Conservation (phyloP, 2,888 invertebrate genomes). For the Hyposoter didymator region DNA sequence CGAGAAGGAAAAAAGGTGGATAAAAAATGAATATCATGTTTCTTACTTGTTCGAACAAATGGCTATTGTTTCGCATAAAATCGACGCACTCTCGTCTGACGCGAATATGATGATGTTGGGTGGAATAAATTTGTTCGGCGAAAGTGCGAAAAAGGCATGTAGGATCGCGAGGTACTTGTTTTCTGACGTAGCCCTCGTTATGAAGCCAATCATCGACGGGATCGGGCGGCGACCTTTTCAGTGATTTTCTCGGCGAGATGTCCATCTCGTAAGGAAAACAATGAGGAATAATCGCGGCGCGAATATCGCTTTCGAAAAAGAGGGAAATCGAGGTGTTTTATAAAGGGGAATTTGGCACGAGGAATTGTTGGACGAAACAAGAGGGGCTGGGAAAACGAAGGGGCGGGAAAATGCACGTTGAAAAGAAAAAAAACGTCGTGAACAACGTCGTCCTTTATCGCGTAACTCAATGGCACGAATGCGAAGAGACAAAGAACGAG, state of each 20-base stretch:
- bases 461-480: slow-evolving; percentile 38
- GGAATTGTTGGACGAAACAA: background rate
- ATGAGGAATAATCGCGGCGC: slow-evolving; percentile 1
- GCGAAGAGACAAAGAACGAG: slow-evolving; percentile 39
- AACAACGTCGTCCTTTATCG: slow-evolving; percentile 7
- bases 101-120: slow-evolving; percentile 90
- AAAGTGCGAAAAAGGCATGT: slow-evolving; percentile 95
- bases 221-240: slow-evolving; percentile 75
- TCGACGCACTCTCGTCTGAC: slow-evolving; percentile 90
- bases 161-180: slow-evolving; percentile 95
- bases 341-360: background rate
- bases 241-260: slow-evolving; percentile 75
- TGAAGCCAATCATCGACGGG: slow-evolving; percentile 91
- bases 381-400: background rate
- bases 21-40: background rate
- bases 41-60: slow-evolving; percentile 88
- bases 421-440: background rate
- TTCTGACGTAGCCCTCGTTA: slow-evolving; percentile 92
- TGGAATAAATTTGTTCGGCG: slow-evolving; percentile 91
- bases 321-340: background rate
- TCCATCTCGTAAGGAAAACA: slow-evolving; percentile 71
- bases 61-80: slow-evolving; percentile 88
- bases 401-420: slow-evolving; percentile 3
- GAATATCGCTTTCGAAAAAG: background rate
- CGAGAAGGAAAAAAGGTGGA: background rate